phyloP scores from a whole-genome alignment of 1,140 invertebrate species.

The Neotoxoptera formosana region DNA sequence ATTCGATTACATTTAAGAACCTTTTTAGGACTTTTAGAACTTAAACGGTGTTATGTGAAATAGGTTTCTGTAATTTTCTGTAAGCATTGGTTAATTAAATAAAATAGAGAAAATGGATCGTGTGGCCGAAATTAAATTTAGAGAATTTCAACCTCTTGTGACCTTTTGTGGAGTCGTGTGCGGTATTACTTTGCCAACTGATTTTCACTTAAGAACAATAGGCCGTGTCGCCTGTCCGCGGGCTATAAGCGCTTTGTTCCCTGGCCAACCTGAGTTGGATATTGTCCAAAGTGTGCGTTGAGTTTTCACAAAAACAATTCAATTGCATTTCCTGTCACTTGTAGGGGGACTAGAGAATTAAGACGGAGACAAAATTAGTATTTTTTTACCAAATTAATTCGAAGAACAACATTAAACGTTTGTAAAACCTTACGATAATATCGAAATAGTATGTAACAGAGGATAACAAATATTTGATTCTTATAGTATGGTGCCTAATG shows the following conservation, averaged over 20 bases:
- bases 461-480: too few relatives aligned
- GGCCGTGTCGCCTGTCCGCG: conserved; percentile 6
- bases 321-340: background rate
- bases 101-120: conserved; percentile 22
- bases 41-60: background rate
- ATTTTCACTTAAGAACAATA: conserved; percentile 54
- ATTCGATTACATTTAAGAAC: background rate
- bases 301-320: conserved; percentile 17
- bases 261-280: conserved; percentile 40
- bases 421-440: background rate
- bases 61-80: background rate
- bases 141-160: background rate
- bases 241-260: conserved; percentile 8
- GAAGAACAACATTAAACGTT: background rate
- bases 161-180: background rate
- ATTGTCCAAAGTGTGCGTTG: conserved; percentile 40
- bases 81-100: conserved; percentile 14
- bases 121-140: background rate
- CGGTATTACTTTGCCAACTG: conserved; percentile 37
- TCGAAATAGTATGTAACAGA: background rate
- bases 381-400: background rate
- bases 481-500: too few relatives aligned
- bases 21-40: background rate
- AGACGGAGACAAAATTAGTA: background rate
- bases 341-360: background rate